These are phyloP conservation scores for Rhizoglyphus robini DNA, from an alignment of 1,140 invertebrate species.

Conservation along the genomic window DNA sequence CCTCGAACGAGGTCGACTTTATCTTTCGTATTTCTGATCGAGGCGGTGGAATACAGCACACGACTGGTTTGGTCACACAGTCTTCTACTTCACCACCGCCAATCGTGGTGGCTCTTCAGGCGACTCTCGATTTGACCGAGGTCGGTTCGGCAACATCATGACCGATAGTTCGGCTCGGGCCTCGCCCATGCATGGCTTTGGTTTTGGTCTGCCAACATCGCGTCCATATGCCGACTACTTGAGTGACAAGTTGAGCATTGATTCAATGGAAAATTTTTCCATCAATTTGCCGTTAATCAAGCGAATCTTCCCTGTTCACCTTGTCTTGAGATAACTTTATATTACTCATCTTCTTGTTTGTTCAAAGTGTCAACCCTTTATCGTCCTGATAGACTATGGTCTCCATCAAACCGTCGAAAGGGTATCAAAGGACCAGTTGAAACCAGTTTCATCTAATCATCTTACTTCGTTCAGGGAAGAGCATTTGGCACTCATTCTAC, in stretches of 20 bases:
- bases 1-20: slow-evolving; percentile 46
- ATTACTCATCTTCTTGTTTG: too few relatives aligned
- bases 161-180: slow-evolving; percentile 35
- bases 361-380: too few relatives aligned
- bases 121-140: slow-evolving; percentile 32
- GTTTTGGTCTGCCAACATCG: slow-evolving; percentile 46
- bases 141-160: slow-evolving; percentile 40
- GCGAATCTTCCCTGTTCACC: too few relatives aligned
- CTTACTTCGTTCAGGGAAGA: too few relatives aligned
- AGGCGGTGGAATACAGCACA: slow-evolving; percentile 46
- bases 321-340: too few relatives aligned
- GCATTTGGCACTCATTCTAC: too few relatives aligned
- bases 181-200: slow-evolving; percentile 46
- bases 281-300: too few relatives aligned
- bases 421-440: too few relatives aligned
- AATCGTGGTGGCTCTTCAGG: slow-evolving; percentile 27
- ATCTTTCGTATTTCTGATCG: slow-evolving; percentile 46
- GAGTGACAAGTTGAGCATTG: slow-evolving; percentile 40
- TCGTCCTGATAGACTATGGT: too few relatives aligned
- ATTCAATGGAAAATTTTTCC: slow-evolving; percentile 45
- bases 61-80: slow-evolving; percentile 38
- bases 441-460: too few relatives aligned
- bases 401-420: too few relatives aligned
- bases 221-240: slow-evolving; percentile 46
- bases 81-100: slow-evolving; percentile 47